These are phyloP conservation scores for Centropus unirufus DNA, from an alignment of 2,113 vertebrate species.

Conservation along the genomic window DNA sequence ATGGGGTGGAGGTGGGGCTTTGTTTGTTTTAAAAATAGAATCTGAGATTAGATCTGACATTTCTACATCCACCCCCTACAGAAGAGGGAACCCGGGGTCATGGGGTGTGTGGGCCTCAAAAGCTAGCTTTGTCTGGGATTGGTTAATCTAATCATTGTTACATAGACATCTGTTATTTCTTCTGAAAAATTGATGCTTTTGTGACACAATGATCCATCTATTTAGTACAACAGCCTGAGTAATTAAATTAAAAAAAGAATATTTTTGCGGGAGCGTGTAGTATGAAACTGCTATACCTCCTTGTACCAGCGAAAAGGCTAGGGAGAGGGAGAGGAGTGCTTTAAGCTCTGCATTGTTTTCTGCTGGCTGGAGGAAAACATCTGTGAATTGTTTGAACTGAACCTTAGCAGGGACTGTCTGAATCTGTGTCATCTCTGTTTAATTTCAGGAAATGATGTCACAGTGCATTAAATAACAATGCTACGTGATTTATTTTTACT, in stretches of 20 bases:
- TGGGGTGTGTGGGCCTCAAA: slow-evolving; percentile 69
- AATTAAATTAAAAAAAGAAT: slow-evolving; percentile 73
- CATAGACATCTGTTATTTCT: slow-evolving; percentile 66
- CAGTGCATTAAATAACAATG: slow-evolving; percentile 79
- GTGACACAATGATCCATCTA: slow-evolving; percentile 70
- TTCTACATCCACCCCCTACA: slow-evolving; percentile 72
- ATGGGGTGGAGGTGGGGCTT: slow-evolving; percentile 56
- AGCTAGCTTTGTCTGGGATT: slow-evolving; percentile 64
- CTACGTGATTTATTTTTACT: slow-evolving; percentile 77
- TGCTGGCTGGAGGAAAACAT: slow-evolving; percentile 83
- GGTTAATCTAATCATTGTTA: slow-evolving; percentile 71
- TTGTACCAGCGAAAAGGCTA: not conserved
- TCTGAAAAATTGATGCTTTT: slow-evolving; percentile 71
- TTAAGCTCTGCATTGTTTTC: slow-evolving; percentile 77
- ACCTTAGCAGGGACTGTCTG: slow-evolving; percentile 74
- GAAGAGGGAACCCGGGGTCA: slow-evolving; percentile 69
- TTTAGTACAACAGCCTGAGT: slow-evolving; percentile 64
- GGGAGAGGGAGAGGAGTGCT: slow-evolving; percentile 20
- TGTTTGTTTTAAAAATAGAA: slow-evolving; percentile 75
- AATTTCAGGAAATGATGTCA: slow-evolving; percentile 86
- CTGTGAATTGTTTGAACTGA: slow-evolving; percentile 87
- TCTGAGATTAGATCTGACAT: slow-evolving; percentile 72
- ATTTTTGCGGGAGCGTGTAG: slow-evolving; percentile 51
- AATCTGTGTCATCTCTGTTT: slow-evolving; percentile 83
- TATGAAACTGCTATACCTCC: slow-evolving; percentile 55